A percentile compares a stretch with the other conserved stretches of the same genome.
These are phyloP conservation scores for Callipepla californica DNA, from an alignment of 2,113 vertebrate genomes.

Conservation along the genomic window DNA sequence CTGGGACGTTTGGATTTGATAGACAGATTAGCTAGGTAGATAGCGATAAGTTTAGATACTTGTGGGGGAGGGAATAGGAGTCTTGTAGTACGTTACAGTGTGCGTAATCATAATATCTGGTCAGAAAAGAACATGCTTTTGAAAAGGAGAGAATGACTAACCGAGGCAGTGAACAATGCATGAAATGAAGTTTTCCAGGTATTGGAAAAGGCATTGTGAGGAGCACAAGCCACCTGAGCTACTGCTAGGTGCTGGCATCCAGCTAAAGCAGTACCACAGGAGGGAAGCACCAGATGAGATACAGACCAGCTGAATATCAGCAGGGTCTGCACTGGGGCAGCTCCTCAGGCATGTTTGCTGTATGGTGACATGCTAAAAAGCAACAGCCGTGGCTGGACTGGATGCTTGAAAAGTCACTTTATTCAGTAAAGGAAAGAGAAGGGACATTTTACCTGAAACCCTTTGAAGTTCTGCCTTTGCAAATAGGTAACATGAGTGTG, in stretches of 20 bases:
- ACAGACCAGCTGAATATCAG: fast-evolving
- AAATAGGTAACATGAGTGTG: background rate
- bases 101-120: background rate
- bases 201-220: background rate
- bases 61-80: conserved; percentile 38
- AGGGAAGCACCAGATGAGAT: background rate
- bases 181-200: background rate
- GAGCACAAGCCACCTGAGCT: background rate
- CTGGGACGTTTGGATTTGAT: background rate
- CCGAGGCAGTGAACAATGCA: background rate
- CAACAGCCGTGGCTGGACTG: background rate
- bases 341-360: background rate
- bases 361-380: background rate
- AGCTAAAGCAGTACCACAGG: fast-evolving
- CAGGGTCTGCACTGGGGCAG: background rate
- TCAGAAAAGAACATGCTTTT: background rate
- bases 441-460: background rate
- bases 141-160: background rate
- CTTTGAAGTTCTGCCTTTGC: background rate
- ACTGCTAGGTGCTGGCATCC: background rate
- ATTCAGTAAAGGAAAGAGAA: background rate
- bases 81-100: background rate
- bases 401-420: background rate
- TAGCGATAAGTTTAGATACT: conserved; percentile 32
- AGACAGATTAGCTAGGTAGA: conserved; percentile 8